These are phyloP conservation scores for Cyanoramphus novaezelandiae DNA, from an alignment of 2,113 vertebrate species.

Conservation along the genomic window DNA sequence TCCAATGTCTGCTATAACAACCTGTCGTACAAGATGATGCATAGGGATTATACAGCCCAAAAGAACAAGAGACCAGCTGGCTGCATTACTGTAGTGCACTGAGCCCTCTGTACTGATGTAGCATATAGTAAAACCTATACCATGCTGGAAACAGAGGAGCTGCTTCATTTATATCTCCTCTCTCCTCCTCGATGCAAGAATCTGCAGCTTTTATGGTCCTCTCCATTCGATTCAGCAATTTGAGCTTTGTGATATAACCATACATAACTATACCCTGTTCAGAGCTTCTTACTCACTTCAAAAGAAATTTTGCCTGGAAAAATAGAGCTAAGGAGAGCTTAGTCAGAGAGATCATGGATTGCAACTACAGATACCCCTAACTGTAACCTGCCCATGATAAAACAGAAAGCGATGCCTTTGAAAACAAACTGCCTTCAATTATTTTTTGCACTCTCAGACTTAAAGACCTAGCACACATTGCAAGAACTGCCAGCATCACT, in stretches of 20 bases:
- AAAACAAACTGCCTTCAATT: neutral
- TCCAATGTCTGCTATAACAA: neutral
- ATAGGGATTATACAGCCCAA: neutral
- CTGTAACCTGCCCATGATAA: neutral
- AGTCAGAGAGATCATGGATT: neutral
- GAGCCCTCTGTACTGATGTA: neutral
- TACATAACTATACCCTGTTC: neutral
- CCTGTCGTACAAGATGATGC: neutral
- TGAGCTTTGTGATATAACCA: neutral
- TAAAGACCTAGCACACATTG: neutral
- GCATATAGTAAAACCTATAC: neutral
- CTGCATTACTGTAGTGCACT: neutral
- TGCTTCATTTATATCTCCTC: neutral
- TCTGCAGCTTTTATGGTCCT: neutral
- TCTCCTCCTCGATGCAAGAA: neutral
- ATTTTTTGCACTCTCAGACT: neutral
- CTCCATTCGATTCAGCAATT: neutral
- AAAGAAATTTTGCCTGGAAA: neutral
- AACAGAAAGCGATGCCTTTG: neutral
- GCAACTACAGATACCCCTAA: neutral
- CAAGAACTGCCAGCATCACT: neutral
- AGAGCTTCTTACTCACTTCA: neutral
- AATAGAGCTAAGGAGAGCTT: neutral
- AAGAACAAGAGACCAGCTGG: neutral
- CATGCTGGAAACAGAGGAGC: neutral